Base-by-base conservation (phyloP, 2,888 invertebrate genomes). In the Busseola fusca region DNA sequence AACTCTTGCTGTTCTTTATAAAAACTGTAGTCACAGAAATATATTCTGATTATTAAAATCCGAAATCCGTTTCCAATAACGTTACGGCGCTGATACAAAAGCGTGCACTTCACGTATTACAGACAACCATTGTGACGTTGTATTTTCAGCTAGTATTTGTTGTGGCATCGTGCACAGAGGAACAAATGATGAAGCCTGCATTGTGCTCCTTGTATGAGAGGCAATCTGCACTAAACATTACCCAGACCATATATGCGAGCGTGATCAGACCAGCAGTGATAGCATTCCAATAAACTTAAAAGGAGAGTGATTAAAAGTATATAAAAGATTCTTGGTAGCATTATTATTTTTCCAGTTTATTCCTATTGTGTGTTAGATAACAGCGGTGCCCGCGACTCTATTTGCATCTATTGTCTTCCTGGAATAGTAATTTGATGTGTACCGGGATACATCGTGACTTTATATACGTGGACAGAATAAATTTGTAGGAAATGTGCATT, bases 181-280 rank as follows among this genome's bases (percentile, higher is more conserved):
- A 78, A 85, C 89, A 90, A 90, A 90, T 89, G 89, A 91, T 87
- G 89, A 89, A 85, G 85, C 84, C 83, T 81, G 88, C 88, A 91
- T 92, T 91, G 92, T 91, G 67, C 83, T 83, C 82, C 78, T 76
- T 79, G 85, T 84, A 82, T 81, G 87, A 76, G 80, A 87, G 80
- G 86, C 88, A 89, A 88, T 88, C 87, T 84, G 87, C 83, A 83
- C 89, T 89, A 88, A 88, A 87, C 86, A 87, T 84, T 81, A 76
- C 80, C 70, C 69, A 69, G 69, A 68, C 73, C 66, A 74, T 77
- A 68, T 63, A 75, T 67, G 74, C 69, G 34, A 72, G 60, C 75
- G 71, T 68, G 76, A 78, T 78, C 74, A 72, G 72, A 57, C 34
- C 52, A 40, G 56, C 59, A 58, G 60, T 63, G 76, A 76, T 75